These are phyloP conservation scores for Lepas anatifera DNA, from an alignment of 2,888 invertebrate genomes.

Conservation along the genomic window DNA sequence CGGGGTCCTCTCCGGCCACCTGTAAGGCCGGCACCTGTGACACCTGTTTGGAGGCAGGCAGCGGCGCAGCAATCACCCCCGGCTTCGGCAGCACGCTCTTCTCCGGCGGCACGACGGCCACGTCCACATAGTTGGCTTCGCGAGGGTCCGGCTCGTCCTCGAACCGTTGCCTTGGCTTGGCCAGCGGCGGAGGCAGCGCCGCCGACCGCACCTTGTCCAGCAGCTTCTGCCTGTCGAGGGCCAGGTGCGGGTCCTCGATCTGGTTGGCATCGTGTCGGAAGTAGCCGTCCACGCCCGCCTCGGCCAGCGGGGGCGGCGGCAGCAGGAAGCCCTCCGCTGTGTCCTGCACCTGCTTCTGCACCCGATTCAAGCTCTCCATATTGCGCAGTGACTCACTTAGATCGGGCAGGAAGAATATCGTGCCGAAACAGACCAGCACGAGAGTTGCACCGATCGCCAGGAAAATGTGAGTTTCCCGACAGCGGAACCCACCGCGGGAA, in stretches of 20 bases:
- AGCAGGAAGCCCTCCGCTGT: conserved; percentile 5
- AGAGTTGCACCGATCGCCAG: neutral
- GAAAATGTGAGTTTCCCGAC: conserved; percentile 2
- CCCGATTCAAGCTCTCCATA: neutral
- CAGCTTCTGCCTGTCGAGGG: neutral
- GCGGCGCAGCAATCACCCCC: neutral
- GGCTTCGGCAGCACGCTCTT: neutral
- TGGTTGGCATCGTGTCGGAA: neutral
- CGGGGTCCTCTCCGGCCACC: conserved; percentile 53
- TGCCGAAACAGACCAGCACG: neutral
- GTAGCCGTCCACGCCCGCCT: neutral
- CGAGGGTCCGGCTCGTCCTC: neutral
- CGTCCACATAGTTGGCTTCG: neutral
- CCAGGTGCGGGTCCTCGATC: conserved; percentile 10
- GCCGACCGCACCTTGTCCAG: neutral
- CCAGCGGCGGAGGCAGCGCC: neutral
- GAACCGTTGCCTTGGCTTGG: neutral
- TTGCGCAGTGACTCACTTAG: neutral
- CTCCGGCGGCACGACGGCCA: neutral
- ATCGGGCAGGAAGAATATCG: conserved; percentile 3
- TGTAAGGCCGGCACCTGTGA: conserved; percentile 37
- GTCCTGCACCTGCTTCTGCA: conserved; percentile 3
- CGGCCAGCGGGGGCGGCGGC: conserved; percentile 1
- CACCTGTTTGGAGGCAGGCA: neutral
- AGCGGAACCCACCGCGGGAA: neutral